A percentile compares a stretch with the other conserved stretches of the same genome.
Conservation (phyloP, 2,797 vertebrate species). For the Parambassis ranga region DNA sequence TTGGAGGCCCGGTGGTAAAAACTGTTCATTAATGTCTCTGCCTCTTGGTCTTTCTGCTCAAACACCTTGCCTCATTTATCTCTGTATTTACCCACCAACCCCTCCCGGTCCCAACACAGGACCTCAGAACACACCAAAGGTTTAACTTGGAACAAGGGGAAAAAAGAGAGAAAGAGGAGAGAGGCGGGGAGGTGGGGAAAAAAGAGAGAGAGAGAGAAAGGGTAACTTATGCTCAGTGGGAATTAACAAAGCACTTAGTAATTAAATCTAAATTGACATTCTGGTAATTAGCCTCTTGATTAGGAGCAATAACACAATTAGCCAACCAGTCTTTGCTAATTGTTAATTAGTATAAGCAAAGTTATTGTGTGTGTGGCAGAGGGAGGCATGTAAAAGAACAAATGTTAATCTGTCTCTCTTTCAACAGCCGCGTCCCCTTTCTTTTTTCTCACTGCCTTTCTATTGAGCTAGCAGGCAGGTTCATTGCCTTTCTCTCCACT, state of each 20-base stretch:
- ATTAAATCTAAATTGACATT: conserved; percentile 99
- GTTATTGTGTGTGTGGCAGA: conserved; percentile 84
- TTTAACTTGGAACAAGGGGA: conserved; percentile 52
- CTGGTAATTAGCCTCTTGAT: conserved; percentile 99
- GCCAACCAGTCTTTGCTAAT: conserved; percentile 93
- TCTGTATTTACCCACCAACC: conserved; percentile 68
- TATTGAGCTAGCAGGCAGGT: conserved; percentile 71
- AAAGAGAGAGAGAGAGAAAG: conserved; percentile 53
- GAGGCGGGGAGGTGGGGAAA: conserved; percentile 27
- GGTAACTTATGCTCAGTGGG: conserved; percentile 83
- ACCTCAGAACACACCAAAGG: conserved; percentile 63
- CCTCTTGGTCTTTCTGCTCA: conserved; percentile 67
- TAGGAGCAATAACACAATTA: conserved; percentile 99
- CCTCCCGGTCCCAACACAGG: conserved; percentile 56
- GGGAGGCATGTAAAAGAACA: conserved; percentile 84
- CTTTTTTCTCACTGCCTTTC: conserved; percentile 61
- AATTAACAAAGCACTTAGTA: conserved; percentile 93
- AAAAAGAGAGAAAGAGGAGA: conserved; percentile 29
- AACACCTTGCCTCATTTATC: conserved; percentile 79
- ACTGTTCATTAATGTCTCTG: conserved; percentile 78
- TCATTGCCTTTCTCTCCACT: conserved; percentile 61
- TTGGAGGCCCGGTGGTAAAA: conserved; percentile 76
- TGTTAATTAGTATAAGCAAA: conserved; percentile 96
- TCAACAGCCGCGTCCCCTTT: conserved; percentile 73
- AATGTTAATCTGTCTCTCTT: conserved; percentile 85